These are phyloP conservation scores for Sphenodon punctatus DNA, from an alignment of 2,797 vertebrate genomes.

Conservation along the genomic window DNA sequence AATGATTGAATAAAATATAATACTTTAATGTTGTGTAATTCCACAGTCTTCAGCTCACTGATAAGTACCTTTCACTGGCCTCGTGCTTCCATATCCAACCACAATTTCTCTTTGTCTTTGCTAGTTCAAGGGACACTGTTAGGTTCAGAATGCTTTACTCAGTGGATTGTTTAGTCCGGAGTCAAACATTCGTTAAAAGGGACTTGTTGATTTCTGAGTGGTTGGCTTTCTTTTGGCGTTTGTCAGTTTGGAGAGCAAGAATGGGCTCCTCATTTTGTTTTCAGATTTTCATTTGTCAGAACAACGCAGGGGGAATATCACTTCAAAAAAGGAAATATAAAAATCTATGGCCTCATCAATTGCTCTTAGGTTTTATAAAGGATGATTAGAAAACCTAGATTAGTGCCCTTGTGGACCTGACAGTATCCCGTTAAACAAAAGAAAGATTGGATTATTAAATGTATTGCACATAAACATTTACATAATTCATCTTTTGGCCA, in stretches of 20 bases:
- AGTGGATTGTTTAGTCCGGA: not conserved
- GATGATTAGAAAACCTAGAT: not conserved
- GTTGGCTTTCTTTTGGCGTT: not conserved
- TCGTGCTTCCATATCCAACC: not conserved
- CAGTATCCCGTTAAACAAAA: not conserved
- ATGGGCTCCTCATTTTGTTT: not conserved
- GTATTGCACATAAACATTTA: not conserved
- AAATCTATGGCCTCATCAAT: not conserved
- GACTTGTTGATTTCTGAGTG: not conserved
- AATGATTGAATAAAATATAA: not conserved
- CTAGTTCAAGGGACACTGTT: not conserved
- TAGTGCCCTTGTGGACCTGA: accelerated
- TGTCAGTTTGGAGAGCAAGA: not conserved
- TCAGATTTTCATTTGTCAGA: not conserved
- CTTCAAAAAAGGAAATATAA: not conserved
- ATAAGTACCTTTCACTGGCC: no score
- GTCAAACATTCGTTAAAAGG: not conserved
- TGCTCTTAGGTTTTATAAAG: not conserved
- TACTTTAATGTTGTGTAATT: not conserved
- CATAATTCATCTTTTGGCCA: not conserved
- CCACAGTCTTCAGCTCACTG: not conserved
- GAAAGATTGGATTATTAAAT: accelerated
- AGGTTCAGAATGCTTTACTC: not conserved
- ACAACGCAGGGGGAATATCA: accelerated
- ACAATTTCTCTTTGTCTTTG: not conserved